phyloP scores from a whole-genome alignment of 2,113 vertebrate genomes.

The Gobiocypris rarus region DNA sequence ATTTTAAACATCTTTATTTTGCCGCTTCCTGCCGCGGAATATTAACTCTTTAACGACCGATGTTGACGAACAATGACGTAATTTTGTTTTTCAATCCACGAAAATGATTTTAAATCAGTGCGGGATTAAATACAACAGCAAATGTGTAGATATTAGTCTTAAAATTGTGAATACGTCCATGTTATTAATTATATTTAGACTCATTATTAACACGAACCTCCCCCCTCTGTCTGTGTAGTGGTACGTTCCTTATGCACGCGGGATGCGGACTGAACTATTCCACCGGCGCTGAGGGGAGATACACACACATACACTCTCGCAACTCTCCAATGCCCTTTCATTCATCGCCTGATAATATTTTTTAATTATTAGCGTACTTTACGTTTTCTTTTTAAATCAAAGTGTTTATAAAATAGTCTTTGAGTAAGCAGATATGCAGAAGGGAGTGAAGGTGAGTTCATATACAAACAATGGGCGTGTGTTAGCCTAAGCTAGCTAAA shows the following conservation, averaged over 20 bases:
- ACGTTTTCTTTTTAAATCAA: neutral
- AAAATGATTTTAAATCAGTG: neutral
- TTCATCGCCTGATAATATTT: neutral
- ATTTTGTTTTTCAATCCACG: neutral
- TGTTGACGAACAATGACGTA: neutral
- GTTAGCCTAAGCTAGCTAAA: slow-evolving; percentile 34
- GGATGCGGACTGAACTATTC: slow-evolving; percentile 13
- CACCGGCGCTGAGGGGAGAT: neutral
- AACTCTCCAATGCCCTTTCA: neutral
- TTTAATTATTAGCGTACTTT: neutral
- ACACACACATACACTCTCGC: neutral
- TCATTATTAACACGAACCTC: neutral
- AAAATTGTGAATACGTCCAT: neutral
- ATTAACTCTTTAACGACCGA: slow-evolving; percentile 20
- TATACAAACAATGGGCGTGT: neutral
- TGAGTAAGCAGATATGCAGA: slow-evolving; percentile 2
- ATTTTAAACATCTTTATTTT: neutral
- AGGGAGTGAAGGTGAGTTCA: slow-evolving; percentile 16
- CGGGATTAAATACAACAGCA: neutral
- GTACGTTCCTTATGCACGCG: neutral
- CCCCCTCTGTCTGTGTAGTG: neutral
- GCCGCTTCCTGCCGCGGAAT: neutral
- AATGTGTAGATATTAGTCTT: too few relatives aligned
- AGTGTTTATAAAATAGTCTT: neutral
- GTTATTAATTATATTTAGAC: neutral